Conservation (phyloP, 2,113 vertebrate genomes). For the Archilochus colubris region DNA sequence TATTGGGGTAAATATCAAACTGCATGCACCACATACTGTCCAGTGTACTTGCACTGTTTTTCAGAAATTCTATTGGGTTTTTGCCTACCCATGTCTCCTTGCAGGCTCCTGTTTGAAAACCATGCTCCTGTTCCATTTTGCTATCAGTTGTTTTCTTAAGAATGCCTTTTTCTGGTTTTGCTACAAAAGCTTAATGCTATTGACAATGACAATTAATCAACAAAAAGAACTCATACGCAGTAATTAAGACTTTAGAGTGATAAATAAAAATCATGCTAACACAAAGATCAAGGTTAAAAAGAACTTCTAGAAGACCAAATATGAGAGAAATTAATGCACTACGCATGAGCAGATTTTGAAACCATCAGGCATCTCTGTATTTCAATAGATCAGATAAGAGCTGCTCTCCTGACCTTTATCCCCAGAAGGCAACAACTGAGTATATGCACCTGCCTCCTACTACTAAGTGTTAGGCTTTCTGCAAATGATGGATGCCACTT, state of each 20-base stretch:
- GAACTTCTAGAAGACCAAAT: background rate
- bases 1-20: background rate
- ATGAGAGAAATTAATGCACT: background rate
- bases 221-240: background rate
- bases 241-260: background rate
- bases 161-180: background rate
- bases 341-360: background rate
- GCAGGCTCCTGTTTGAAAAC: background rate
- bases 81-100: background rate
- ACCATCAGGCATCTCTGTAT: background rate
- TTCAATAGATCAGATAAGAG: background rate
- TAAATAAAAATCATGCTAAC: background rate
- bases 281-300: background rate
- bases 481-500: background rate
- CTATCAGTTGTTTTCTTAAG: background rate
- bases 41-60: background rate
- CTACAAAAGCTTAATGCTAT: background rate
- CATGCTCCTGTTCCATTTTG: background rate
- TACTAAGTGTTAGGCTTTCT: background rate
- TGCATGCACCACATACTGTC: background rate
- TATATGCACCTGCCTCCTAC: background rate
- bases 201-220: background rate
- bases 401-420: background rate
- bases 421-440: background rate
- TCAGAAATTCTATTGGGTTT: background rate